Evolutionary conservation across 2,113 vertebrate genomes (phyloP).

Genomic region (Coturnix japonica): DNA sequence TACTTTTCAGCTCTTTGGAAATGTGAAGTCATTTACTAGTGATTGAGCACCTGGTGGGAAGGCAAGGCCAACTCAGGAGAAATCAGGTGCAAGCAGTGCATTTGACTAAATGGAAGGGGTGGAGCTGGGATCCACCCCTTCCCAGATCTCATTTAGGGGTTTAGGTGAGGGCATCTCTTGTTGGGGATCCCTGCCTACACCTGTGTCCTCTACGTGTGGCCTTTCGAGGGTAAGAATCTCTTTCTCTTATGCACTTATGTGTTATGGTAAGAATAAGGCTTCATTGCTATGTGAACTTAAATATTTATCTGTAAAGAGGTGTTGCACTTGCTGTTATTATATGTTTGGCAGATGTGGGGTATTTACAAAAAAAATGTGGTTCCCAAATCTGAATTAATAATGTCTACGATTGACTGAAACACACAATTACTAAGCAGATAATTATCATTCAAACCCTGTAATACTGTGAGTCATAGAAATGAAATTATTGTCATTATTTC

Average conservation of each 20-base stretch:
- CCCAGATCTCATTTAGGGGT: no score
- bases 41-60: no score
- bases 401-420: not conserved
- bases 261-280: not conserved
- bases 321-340: not conserved
- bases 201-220: no score
- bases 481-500: not conserved
- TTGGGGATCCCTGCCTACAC: no score
- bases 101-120: no score
- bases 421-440: not conserved
- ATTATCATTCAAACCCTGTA: not conserved
- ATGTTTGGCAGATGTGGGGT: not conserved
- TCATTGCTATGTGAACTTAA: not conserved
- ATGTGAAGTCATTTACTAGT: no score
- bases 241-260: not conserved
- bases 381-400: not conserved
- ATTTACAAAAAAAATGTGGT: not conserved
- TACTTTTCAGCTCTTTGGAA: not conserved
- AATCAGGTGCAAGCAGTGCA: no score
- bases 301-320: not conserved
- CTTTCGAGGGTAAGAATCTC: no score
- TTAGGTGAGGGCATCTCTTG: no score
- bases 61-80: no score
- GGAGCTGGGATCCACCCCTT: no score
- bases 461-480: not conserved